These are phyloP conservation scores for Synergus japonicus DNA, from an alignment of 2,888 invertebrate genomes.

Conservation along the genomic window DNA sequence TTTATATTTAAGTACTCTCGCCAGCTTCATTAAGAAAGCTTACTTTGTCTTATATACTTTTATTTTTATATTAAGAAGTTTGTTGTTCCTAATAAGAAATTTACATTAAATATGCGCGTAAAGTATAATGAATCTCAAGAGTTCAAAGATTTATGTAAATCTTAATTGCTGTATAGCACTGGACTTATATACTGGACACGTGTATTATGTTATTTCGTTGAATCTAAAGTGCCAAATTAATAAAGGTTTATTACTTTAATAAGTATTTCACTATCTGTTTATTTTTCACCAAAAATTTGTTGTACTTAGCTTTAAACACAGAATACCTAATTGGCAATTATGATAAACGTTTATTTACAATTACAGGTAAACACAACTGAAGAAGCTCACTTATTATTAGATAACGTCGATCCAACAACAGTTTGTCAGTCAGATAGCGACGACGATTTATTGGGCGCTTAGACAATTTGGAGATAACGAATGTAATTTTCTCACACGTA, in stretches of 20 bases:
- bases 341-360: conserved; percentile 6
- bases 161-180: background rate
- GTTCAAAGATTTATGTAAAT: background rate
- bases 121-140: background rate
- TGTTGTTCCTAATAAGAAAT: background rate
- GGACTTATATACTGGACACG: background rate
- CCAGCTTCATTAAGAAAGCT: background rate
- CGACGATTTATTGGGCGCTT: conserved; percentile 66
- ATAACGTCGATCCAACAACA: conserved; percentile 62
- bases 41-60: background rate
- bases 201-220: background rate
- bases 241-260: background rate
- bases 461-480: conserved; percentile 44
- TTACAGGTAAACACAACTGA: conserved; percentile 70
- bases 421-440: conserved; percentile 69
- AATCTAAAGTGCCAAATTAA: conserved; percentile 2
- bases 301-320: background rate
- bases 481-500: conserved; percentile 14
- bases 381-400: conserved; percentile 69
- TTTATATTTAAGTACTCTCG: background rate
- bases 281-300: conserved; percentile 1
- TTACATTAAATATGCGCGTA: background rate
- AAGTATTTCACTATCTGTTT: background rate
- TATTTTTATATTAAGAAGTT: background rate
- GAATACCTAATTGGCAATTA: background rate